Evolutionary conservation across 2,888 invertebrate species (phyloP).

Genomic region (Acleris sparsana): DNA sequence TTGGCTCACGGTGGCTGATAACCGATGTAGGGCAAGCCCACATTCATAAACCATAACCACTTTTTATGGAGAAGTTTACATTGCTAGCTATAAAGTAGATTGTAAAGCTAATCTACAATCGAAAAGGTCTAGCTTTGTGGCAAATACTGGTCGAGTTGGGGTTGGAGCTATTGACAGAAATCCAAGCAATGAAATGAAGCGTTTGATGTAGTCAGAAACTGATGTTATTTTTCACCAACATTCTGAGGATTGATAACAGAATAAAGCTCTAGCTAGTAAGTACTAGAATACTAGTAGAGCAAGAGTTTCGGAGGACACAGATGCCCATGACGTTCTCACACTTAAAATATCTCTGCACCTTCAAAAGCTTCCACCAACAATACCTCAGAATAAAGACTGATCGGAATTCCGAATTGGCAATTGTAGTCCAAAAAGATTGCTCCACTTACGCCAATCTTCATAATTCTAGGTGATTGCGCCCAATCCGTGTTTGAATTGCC

Average conservation of each 20-base stretch:
- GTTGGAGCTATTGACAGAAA: too few relatives aligned
- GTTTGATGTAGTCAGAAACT: too few relatives aligned
- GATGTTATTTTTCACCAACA: too few relatives aligned
- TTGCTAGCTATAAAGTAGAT: conserved; percentile 19
- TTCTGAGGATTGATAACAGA: too few relatives aligned
- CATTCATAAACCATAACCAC: conserved; percentile 23
- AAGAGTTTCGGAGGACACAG: too few relatives aligned
- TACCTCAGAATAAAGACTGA: conserved; percentile 3
- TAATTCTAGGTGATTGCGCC: conserved; percentile 56
- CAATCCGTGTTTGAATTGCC: conserved; percentile 57
- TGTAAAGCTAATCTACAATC: conserved; percentile 23
- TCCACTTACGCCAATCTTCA: conserved; percentile 68
- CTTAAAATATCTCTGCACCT: background rate
- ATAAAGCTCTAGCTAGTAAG: too few relatives aligned
- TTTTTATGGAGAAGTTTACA: conserved; percentile 34
- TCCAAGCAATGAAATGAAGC: too few relatives aligned
- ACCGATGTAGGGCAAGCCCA: conserved; percentile 51
- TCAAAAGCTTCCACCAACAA: background rate
- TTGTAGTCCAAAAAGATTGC: conserved; percentile 40
- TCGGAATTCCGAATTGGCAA: conserved; percentile 20
- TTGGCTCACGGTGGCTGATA: conserved; percentile 48
- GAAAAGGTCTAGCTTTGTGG: conserved; percentile 5
- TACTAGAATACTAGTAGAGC: too few relatives aligned
- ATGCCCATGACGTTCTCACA: background rate
- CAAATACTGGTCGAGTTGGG: background rate